Evolutionary conservation across 2,113 vertebrate genomes (phyloP).

Genomic region (Leucopternis melanops): DNA sequence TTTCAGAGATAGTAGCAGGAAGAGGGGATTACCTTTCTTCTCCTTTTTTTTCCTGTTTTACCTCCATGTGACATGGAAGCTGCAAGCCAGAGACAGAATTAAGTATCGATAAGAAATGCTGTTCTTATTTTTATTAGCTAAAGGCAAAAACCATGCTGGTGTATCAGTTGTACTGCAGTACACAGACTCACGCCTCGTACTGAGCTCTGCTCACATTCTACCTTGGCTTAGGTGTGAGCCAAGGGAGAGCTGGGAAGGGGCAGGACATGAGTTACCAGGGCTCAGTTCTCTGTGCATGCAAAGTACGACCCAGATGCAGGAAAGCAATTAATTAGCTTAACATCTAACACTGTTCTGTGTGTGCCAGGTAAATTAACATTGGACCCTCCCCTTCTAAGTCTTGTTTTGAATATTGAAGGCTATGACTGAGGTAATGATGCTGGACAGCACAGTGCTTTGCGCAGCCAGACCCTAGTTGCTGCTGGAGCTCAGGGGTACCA

Average conservation of each 20-base stretch:
- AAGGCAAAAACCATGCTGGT: not conserved
- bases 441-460: not conserved
- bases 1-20: not conserved
- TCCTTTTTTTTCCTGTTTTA: not conserved
- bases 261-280: not conserved
- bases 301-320: not conserved
- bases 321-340: not conserved
- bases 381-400: not conserved
- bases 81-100: not conserved
- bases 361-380: not conserved
- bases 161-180: no score
- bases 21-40: not conserved
- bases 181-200: fast-evolving
- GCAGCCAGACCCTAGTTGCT: not conserved
- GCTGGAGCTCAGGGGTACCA: not conserved
- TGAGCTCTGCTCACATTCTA: not conserved
- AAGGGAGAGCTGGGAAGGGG: not conserved
- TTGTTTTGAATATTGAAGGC: not conserved
- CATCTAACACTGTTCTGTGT: not conserved
- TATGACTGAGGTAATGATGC: fast-evolving
- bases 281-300: not conserved
- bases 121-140: not conserved
- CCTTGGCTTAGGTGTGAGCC: not conserved
- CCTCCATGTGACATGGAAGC: not conserved
- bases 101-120: not conserved